Percentiles rank a stretch among this genome's conserved stretches.
phyloP scores from a whole-genome alignment of 2,888 invertebrate genomes.

The Neoascia interrupta region DNA sequence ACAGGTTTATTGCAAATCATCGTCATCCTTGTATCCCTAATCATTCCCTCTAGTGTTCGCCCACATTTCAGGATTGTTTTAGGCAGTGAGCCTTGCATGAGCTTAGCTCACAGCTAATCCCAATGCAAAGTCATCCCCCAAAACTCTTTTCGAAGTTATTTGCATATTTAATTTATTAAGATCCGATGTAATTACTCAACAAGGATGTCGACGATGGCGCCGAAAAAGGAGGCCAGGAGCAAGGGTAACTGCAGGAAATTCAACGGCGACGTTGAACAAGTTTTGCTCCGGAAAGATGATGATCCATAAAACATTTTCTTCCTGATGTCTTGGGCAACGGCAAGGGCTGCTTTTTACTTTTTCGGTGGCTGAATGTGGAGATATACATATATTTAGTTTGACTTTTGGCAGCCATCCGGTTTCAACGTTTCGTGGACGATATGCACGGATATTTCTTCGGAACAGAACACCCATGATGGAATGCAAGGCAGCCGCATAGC shows the following conservation, averaged over 20 bases:
- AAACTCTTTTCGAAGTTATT: slow-evolving; percentile 65
- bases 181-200: slow-evolving; percentile 68
- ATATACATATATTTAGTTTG: no score
- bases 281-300: slow-evolving; percentile 61
- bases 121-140: slow-evolving; percentile 59
- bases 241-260: neutral
- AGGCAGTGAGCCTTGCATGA: neutral
- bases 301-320: slow-evolving; percentile 68
- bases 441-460: no score
- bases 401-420: no score
- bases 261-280: slow-evolving; percentile 26
- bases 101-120: slow-evolving; percentile 57
- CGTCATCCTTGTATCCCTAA: slow-evolving; percentile 33
- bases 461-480: no score
- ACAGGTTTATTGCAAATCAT: slow-evolving; percentile 31
- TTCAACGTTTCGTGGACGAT: no score
- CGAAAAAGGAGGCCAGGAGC: neutral
- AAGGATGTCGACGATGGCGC: slow-evolving; percentile 29
- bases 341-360: no score
- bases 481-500: neutral
- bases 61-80: neutral
- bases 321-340: slow-evolving; percentile 35
- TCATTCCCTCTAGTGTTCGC: neutral
- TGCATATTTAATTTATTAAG: slow-evolving; percentile 69
- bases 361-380: no score